These are phyloP conservation scores for Rallus limicola DNA, from an alignment of 2,113 vertebrate species.

Conservation along the genomic window DNA sequence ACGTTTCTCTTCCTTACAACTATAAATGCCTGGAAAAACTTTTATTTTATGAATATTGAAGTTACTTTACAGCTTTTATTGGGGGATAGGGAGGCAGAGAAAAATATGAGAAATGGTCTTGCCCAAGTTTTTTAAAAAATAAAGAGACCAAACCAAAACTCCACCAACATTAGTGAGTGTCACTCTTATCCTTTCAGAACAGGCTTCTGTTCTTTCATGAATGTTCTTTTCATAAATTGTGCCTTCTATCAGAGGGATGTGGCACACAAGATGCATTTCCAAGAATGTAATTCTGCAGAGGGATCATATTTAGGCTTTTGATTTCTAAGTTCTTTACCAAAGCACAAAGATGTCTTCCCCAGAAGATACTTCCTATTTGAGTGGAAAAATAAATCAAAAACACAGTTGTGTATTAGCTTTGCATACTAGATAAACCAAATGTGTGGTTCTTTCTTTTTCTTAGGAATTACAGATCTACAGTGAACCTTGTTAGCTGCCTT, in stretches of 20 bases:
- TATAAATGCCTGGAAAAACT: background rate
- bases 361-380: background rate
- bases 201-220: background rate
- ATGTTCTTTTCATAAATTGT: background rate
- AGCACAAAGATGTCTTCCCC: background rate
- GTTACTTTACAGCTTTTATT: background rate
- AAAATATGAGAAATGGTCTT: background rate
- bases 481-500: background rate
- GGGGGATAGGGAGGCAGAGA: too few relatives aligned
- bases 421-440: conserved; percentile 35
- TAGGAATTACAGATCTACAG: background rate
- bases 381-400: background rate
- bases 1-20: background rate
- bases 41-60: background rate
- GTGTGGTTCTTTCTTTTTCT: background rate
- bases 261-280: background rate
- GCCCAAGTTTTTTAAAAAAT: background rate
- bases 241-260: background rate
- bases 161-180: background rate
- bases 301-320: background rate
- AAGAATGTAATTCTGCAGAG: conserved; percentile 24
- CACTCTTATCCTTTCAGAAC: background rate
- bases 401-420: background rate
- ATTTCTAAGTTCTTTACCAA: conserved; percentile 10
- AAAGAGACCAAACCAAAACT: too few relatives aligned